These are phyloP conservation scores for Bubalus kerabau DNA, from an alignment of 2,113 vertebrate species.

Conservation along the genomic window DNA sequence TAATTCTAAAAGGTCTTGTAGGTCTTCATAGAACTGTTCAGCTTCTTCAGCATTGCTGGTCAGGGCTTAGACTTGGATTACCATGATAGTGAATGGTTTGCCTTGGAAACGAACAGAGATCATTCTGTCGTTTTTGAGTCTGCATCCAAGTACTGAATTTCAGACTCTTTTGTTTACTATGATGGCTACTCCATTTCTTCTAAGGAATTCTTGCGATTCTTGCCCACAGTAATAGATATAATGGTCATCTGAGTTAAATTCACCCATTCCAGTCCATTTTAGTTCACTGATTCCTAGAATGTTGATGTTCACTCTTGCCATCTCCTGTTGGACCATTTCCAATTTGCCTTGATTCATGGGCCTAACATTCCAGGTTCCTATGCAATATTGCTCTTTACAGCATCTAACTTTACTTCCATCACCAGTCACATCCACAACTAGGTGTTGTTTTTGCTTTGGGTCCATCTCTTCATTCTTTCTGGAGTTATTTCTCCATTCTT, in stretches of 20 bases:
- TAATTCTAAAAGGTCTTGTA: not conserved
- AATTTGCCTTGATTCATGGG: not conserved
- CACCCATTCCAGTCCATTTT: not conserved
- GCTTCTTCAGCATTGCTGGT: not conserved
- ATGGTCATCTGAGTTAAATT: not conserved
- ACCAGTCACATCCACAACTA: not conserved
- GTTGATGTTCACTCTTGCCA: not conserved
- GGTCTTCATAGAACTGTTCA: not conserved
- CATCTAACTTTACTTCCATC: not conserved
- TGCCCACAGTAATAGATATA: not conserved
- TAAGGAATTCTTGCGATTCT: not conserved
- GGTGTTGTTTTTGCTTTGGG: not conserved
- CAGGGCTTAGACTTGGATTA: not conserved
- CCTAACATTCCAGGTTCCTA: not conserved
- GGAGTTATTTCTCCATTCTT: not conserved
- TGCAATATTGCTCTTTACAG: not conserved
- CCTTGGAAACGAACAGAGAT: not conserved
- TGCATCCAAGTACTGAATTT: not conserved
- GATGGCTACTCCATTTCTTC: not conserved
- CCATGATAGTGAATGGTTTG: not conserved
- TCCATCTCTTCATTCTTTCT: not conserved
- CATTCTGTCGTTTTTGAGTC: not conserved
- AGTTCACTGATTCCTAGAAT: not conserved
- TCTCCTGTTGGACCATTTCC: not conserved
- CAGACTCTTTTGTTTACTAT: not conserved